Percentiles rank a stretch among this genome's conserved stretches.
phyloP scores from a whole-genome alignment of 2,797 vertebrate species.

The Gambusia yucatana region DNA sequence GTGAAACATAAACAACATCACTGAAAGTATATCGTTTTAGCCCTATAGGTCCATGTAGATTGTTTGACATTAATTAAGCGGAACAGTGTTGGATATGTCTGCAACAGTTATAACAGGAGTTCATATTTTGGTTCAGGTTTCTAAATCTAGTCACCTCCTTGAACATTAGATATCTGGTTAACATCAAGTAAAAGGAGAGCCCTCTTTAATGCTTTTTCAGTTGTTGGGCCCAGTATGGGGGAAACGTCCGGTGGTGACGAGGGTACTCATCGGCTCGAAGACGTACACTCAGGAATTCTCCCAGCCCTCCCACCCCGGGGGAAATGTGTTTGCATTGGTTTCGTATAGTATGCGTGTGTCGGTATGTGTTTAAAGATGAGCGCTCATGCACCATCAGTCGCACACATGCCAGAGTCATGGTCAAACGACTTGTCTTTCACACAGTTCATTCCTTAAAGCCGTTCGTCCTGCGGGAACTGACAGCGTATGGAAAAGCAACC shows the following conservation, averaged over 20 bases:
- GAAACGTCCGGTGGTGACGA: conserved; percentile 52
- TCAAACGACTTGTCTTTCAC: conserved; percentile 81
- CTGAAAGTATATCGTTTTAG: neutral
- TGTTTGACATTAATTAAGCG: neutral
- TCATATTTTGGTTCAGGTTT: neutral
- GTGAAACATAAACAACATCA: neutral
- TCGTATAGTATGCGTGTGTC: conserved; percentile 56
- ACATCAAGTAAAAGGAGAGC: conserved; percentile 27
- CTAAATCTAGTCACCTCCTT: neutral
- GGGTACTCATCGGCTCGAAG: conserved; percentile 48
- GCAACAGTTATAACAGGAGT: neutral
- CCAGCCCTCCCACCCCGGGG: conserved; percentile 26
- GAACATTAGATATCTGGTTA: neutral
- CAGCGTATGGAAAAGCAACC: conserved; percentile 79
- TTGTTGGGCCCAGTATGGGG: conserved; percentile 57
- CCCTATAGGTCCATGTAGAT: neutral
- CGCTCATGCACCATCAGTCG: conserved; percentile 25
- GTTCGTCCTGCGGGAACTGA: conserved; percentile 81
- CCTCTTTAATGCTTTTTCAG: conserved; percentile 49
- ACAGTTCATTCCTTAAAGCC: conserved; percentile 68
- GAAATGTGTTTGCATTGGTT: conserved; percentile 73
- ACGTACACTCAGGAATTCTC: conserved; percentile 31
- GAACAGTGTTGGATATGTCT: neutral
- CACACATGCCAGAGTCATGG: conserved; percentile 69
- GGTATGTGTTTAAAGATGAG: conserved; percentile 77